These are phyloP conservation scores for Lacerta bilineata DNA, from an alignment of 2,797 vertebrate genomes.

Conservation along the genomic window DNA sequence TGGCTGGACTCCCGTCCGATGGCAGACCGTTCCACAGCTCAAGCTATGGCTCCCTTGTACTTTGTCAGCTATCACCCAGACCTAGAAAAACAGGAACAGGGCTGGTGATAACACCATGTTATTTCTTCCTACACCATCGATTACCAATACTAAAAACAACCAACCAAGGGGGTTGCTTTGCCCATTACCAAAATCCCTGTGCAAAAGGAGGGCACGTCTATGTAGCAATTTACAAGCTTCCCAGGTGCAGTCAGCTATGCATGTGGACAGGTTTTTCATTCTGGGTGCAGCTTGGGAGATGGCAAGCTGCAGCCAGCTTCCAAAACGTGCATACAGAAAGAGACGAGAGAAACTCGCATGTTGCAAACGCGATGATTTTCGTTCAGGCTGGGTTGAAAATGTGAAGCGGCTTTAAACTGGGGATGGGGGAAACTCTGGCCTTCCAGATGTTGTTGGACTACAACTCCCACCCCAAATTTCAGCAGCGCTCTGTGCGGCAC, in stretches of 20 bases:
- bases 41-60: slow-evolving; percentile 96
- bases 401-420: too few species aligned
- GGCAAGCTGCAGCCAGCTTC: not conserved
- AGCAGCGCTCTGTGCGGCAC: too few species aligned
- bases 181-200: not conserved
- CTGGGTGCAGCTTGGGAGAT: not conserved
- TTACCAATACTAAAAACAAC: too few species aligned
- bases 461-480: too few species aligned
- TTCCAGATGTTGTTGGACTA: too few species aligned
- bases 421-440: too few species aligned
- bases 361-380: too few species aligned
- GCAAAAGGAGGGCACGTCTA: not conserved
- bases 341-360: too few species aligned
- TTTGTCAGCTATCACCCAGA: slow-evolving; percentile 98
- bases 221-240: not conserved
- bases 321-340: too few species aligned
- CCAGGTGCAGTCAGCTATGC: not conserved
- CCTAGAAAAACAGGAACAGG: slow-evolving; percentile 77
- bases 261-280: not conserved
- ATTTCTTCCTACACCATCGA: too few species aligned
- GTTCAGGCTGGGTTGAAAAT: too few species aligned
- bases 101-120: rapidly evolving
- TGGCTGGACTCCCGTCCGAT: slow-evolving; percentile 89
- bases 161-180: not conserved
- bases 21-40: slow-evolving; percentile 96